A percentile compares a stretch with the other conserved stretches of the same genome.
Evolutionary conservation across 2,888 invertebrate genomes (phyloP).

Genomic region (Oscheius sp.): DNA sequence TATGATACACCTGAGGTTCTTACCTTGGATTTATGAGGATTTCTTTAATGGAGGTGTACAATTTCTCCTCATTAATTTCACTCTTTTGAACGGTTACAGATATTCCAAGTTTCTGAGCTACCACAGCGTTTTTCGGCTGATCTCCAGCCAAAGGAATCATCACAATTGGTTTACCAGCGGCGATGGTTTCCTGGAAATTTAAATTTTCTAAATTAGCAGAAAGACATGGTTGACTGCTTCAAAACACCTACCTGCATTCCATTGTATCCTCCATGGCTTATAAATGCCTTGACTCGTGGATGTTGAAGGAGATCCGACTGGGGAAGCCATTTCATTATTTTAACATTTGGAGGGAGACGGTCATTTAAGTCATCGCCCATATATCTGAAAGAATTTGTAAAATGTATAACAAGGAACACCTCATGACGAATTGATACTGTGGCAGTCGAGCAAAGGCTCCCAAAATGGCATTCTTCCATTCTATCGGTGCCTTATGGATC

Average conservation of each 20-base stretch:
- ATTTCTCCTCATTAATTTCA: slow-evolving; percentile 23
- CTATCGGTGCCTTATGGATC: slow-evolving; percentile 27
- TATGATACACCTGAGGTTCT: neutral
- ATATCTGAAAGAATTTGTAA: slow-evolving; percentile 26
- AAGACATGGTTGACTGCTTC: no score
- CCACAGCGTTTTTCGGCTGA: slow-evolving; percentile 34
- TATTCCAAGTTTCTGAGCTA: slow-evolving; percentile 28
- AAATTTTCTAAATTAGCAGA: neutral
- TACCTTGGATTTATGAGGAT: slow-evolving; percentile 14
- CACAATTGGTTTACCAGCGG: slow-evolving; percentile 31
- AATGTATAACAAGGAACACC: neutral
- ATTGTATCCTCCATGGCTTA: slow-evolving; percentile 39
- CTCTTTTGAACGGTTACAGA: slow-evolving; percentile 19
- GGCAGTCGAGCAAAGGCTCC: slow-evolving; percentile 36
- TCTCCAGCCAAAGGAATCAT: slow-evolving; percentile 35
- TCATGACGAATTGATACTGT: slow-evolving; percentile 47
- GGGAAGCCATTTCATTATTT: slow-evolving; percentile 36
- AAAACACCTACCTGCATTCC: slow-evolving; percentile 34
- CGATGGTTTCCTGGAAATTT: slow-evolving; percentile 28
- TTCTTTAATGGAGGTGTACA: neutral
- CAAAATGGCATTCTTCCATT: slow-evolving; percentile 31
- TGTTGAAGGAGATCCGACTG: slow-evolving; percentile 36
- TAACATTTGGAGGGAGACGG: slow-evolving; percentile 28
- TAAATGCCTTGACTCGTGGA: slow-evolving; percentile 28
- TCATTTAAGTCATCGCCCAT: slow-evolving; percentile 17